Base-by-base conservation (phyloP, 2,888 invertebrate species). In the Eulithis testata region DNA sequence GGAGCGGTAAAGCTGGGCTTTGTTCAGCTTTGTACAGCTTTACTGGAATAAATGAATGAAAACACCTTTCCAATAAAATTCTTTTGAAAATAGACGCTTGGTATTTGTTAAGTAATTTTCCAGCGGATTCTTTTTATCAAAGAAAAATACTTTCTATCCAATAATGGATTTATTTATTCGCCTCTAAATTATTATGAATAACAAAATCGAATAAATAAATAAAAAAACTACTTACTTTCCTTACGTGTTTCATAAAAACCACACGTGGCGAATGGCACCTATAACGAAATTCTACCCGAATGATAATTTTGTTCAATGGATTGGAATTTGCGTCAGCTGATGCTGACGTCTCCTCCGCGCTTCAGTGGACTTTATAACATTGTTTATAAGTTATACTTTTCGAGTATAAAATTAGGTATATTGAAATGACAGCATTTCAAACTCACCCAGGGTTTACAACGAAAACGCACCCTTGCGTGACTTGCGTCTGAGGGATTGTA, bases 241-340 rank as follows among this genome's bases (percentile, higher is more conserved):
- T 8, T 9, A 40, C 40, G 1, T 40, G 40, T 40, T 8, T 40
- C 1, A 40, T 7, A 40, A 8, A 1, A 47, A 47, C n/a, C 4
- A n/a, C 6, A 8, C 27, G 7, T 14, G 11, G 50, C 11, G 11
- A 50, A 60, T 50, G 52, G 14, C 58, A 61, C 57, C 6, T 21
- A 47, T 5, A 7, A 60, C 36, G 57, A 21, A 58, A n/a, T 40
- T 27, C 58, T 51, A 56, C 62, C 70, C 71, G 70, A 68, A 71
- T 74, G 37, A 52, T 52, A 52, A 52, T 65, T 70, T 68, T 65
- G 70, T 66, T 65, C 49, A 70, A 69, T 72, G 69, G 65, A 65
- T 52, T 60, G 70, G 70, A 72, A 72, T 65, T 56, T 58, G 60
- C 64, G 58, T 64, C 63, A 61, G 31, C 31, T 69, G 68, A 36